Evolutionary conservation across 2,888 invertebrate species (phyloP).

Genomic region (Ceratothoa steindachneri): DNA sequence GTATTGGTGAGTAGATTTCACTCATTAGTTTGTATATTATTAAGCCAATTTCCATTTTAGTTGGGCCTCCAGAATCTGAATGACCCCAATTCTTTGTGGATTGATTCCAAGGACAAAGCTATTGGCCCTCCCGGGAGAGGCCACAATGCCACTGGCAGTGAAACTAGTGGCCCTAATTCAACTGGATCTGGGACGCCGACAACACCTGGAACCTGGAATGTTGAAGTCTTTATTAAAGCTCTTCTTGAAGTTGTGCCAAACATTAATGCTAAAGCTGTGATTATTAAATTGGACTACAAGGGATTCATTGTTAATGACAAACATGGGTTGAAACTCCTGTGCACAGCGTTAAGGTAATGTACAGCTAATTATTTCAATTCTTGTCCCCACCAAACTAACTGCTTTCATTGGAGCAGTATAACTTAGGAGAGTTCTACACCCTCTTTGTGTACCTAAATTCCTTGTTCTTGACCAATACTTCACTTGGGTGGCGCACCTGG

Average conservation of each 20-base stretch:
- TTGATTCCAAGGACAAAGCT: slow-evolving; percentile 51
- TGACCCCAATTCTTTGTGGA: slow-evolving; percentile 50
- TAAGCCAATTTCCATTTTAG: too few species aligned
- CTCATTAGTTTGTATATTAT: too few species aligned
- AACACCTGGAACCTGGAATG: slow-evolving; percentile 55
- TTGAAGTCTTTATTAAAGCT: slow-evolving; percentile 88
- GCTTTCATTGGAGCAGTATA: too few species aligned
- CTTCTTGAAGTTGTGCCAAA: slow-evolving; percentile 80
- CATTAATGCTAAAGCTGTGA: slow-evolving; percentile 88
- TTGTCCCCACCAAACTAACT: too few species aligned
- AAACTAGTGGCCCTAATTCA: slow-evolving; percentile 23
- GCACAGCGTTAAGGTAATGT: slow-evolving; percentile 68
- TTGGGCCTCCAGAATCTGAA: slow-evolving; percentile 38
- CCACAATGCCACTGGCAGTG: background rate
- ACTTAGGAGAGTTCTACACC: too few species aligned
- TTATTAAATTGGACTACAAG: slow-evolving; percentile 82
- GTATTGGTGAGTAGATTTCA: too few species aligned
- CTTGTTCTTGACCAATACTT: too few species aligned
- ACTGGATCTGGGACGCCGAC: slow-evolving; percentile 10
- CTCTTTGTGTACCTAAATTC: too few species aligned
- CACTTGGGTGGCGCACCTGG: too few species aligned
- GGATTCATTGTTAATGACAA: slow-evolving; percentile 85
- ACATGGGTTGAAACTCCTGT: slow-evolving; percentile 73
- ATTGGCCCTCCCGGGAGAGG: background rate
- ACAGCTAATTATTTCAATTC: too few species aligned